A percentile compares a stretch with the other conserved stretches of the same genome.
phyloP scores from a whole-genome alignment of 2,113 vertebrate genomes.

The Australoheros scitulus region DNA sequence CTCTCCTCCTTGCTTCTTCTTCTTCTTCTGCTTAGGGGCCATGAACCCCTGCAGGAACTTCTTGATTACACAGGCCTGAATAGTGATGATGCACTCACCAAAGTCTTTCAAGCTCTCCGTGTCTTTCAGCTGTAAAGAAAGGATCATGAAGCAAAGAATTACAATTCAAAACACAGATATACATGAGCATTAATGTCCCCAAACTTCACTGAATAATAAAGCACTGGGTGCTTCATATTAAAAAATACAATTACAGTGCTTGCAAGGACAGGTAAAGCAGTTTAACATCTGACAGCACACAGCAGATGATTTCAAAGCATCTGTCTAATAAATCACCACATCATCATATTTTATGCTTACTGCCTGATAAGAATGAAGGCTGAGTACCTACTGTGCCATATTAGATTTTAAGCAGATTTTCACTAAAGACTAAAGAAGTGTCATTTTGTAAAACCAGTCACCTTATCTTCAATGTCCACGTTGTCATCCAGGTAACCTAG shows the following conservation, averaged over 20 bases:
- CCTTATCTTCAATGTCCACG: slow-evolving; percentile 87
- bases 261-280: no score
- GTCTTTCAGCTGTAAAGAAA: slow-evolving; percentile 81
- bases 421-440: background rate
- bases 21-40: slow-evolving; percentile 96
- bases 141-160: background rate
- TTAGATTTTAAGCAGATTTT: background rate
- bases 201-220: background rate
- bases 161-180: background rate
- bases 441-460: slow-evolving; percentile 59
- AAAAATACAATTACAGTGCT: no score
- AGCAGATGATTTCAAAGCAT: background rate
- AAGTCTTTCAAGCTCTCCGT: slow-evolving; percentile 92
- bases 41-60: slow-evolving; percentile 99
- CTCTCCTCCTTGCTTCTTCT: slow-evolving; percentile 86
- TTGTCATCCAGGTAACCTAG: slow-evolving; percentile 92
- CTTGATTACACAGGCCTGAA: slow-evolving; percentile 94
- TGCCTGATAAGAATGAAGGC: background rate
- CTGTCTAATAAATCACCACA: background rate
- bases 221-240: no score
- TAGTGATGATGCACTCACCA: slow-evolving; percentile 90
- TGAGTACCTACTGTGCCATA: background rate
- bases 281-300: no score
- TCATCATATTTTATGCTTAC: no score
- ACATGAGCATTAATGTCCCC: background rate